Base-by-base conservation (phyloP, 2,888 invertebrate genomes). In the Yponomeuta sedellus region DNA sequence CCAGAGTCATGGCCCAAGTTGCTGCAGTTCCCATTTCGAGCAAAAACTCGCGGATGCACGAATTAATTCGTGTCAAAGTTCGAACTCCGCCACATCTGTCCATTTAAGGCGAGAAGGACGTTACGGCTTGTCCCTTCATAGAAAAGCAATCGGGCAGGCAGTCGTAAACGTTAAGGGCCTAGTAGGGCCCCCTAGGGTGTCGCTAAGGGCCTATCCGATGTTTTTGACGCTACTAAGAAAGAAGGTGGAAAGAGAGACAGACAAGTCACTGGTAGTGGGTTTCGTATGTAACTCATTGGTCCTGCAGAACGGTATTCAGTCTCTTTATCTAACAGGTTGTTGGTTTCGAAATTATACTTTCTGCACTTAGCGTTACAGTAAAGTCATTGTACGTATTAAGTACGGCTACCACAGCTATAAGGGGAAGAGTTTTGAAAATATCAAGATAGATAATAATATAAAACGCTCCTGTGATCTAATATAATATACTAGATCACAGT, bases 71-170 rank as follows among this genome's bases (percentile, higher is more conserved):
- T 56, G 19, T 20, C 44, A 44, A 64, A 64, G 12, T n/a, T 16
- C 19, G 28, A 28, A 57, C 22, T 64, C 12, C 28, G 71, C 69
- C 77, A 72, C 88, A 88, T 84, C 85, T 88, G 88, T 79, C 79
- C 79, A 80, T 85, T 86, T 83, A 83, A 86, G 85, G 78, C 81
- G 75, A 44, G 8, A n/a, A 79, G 80, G 78, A 77, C 80, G 78
- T 83, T 78, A 80, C 79, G 6, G 28, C 75, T 75, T 79, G 83
- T 77, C 84, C 90, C 88, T 89, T 91, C 90, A 90, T 90, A 86
- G 90, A 89, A 91, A 91, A 91, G 93, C 93, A 93, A 93, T 93
- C 93, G 93, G 88, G 88, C 89, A 89, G 88, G 88, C 89, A 89
- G 92, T 92, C 92, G 93, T 93, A 93, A 93, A 93, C 88, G 92